Percentiles rank a stretch among this genome's conserved stretches.
Conservation (phyloP, 2,888 invertebrate species). For the Mythimna lalbum region DNA sequence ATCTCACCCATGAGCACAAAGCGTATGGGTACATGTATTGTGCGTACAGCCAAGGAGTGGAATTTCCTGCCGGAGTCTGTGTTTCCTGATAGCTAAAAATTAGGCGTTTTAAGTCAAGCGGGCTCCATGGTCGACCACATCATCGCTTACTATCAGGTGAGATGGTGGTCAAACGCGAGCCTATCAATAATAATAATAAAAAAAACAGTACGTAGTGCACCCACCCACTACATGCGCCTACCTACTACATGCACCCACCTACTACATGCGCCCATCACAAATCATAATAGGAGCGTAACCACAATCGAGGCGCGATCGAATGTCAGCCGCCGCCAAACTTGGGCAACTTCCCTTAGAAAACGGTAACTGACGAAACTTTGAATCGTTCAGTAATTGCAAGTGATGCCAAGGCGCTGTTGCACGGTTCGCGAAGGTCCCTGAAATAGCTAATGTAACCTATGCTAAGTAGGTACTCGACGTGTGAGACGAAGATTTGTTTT, state of each 20-base stretch:
- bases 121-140: too few relatives aligned
- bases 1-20: too few relatives aligned
- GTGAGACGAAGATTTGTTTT: background rate
- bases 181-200: too few relatives aligned
- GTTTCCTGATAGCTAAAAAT: too few relatives aligned
- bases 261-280: slow-evolving; percentile 12
- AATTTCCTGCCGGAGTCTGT: too few relatives aligned
- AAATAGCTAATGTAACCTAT: slow-evolving; percentile 30
- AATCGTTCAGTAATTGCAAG: slow-evolving; percentile 51
- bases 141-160: too few relatives aligned
- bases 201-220: background rate
- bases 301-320: slow-evolving; percentile 55
- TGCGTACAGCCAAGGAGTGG: too few relatives aligned
- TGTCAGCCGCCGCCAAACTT: slow-evolving; percentile 50
- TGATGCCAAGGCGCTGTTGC: slow-evolving; percentile 58
- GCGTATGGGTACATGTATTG: too few relatives aligned
- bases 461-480: background rate
- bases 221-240: background rate
- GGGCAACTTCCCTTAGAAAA: slow-evolving; percentile 73
- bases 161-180: too few relatives aligned
- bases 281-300: slow-evolving; percentile 57
- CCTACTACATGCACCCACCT: slow-evolving; percentile 6
- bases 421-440: slow-evolving; percentile 30
- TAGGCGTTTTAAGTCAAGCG: too few relatives aligned
- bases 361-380: slow-evolving; percentile 56